Evolutionary conservation across 2,113 vertebrate genomes (phyloP), one percentile per base, ranked within the genome.

Genomic region (Bubo bubo): DNA sequence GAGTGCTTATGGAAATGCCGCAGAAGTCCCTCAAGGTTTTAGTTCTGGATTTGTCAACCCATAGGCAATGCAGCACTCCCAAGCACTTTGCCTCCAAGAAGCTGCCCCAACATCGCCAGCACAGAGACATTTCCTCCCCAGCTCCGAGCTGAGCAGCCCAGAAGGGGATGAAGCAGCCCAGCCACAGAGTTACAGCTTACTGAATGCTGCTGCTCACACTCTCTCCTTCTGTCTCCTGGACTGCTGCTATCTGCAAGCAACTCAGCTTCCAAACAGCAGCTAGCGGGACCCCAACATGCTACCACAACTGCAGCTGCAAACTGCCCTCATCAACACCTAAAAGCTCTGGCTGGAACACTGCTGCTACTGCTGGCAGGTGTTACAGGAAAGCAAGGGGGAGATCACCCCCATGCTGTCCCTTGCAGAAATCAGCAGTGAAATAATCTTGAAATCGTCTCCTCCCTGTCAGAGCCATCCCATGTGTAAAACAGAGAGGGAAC

Each of bases 151-250:
- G 39, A 53, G 73, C 26, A 20, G 18, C n/a, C 39, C 28, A 15
- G 45, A 73, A 58, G 12, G 11, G 23, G 41, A 24, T 0, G 15
- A 32, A 34, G 63, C 55, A 63, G 83, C 22, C 27, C 41, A 20
- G 30, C 22, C 30, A 16, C 49, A 2, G 5, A n/a, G 34, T 5
- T 35, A 14, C 1, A 12, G n/a, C 27, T 55, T 7, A 2, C n/a
- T 1, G 17, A 32, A 53, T 0, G 2, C 79, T 10, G 41, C 41
- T 23, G 41, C 49, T 55, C 0, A 0, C 3, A 26, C 32, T 6
- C 56, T 63, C 55, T 22, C 41, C 8, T 0, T 10, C 62, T 47
- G 13, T 41, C 76, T 35, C 68, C 47, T 2, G 14, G 30, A n/a
- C 14, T 11, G 53, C 17, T 0, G 1, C 16, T 4, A 35, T 14